Conservation (phyloP, 2,888 invertebrate genomes). For the Eubasilissa splendida region DNA sequence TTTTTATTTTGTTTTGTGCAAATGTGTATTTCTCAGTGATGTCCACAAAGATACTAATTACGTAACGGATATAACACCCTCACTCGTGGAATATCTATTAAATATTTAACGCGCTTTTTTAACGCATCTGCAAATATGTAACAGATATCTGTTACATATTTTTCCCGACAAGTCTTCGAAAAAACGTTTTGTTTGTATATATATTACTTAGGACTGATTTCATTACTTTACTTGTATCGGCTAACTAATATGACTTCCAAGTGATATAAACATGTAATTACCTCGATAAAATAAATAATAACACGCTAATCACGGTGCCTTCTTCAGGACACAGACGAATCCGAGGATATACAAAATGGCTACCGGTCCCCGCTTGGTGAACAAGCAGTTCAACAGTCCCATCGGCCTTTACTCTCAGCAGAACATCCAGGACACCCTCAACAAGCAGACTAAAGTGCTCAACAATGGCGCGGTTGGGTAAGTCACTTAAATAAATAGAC, state of each 20-base stretch:
- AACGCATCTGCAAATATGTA: too few relatives aligned
- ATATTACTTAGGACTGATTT: too few relatives aligned
- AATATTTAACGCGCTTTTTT: too few relatives aligned
- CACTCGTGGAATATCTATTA: too few relatives aligned
- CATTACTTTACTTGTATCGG: background rate
- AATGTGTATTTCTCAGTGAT: too few relatives aligned
- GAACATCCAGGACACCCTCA: constrained; percentile 85
- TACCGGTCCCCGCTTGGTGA: constrained; percentile 81
- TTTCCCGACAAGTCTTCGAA: too few relatives aligned
- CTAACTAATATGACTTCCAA: background rate
- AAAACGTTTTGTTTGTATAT: too few relatives aligned
- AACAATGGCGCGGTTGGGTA: constrained; percentile 87
- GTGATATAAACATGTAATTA: background rate
- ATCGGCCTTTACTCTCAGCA: constrained; percentile 88
- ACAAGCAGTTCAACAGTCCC: constrained; percentile 93
- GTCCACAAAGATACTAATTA: too few relatives aligned
- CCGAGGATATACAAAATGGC: constrained; percentile 75
- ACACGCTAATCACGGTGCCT: background rate
- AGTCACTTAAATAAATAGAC: constrained; percentile 63
- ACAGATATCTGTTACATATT: too few relatives aligned
- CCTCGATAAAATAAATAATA: background rate
- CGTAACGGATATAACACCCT: too few relatives aligned
- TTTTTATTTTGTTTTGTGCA: too few relatives aligned
- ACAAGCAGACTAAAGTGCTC: constrained; percentile 83
- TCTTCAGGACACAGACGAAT: constrained; percentile 48